Evolutionary conservation across 2,113 vertebrate species (phyloP).

Genomic region (Lota lota): DNA sequence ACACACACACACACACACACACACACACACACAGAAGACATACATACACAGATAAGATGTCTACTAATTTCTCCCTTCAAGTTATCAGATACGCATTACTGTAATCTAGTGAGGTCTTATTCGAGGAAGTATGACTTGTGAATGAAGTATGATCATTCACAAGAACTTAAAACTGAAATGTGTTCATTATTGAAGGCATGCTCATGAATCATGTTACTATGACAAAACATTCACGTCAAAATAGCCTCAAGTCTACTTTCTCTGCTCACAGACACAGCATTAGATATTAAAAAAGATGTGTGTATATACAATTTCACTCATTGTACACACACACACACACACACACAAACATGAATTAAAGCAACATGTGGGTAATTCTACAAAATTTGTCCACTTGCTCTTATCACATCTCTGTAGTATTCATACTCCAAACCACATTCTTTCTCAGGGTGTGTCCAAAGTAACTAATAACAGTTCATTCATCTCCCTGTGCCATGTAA

Average conservation of each 20-base stretch:
- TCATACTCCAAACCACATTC: constrained; percentile 40
- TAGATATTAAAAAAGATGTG: too few species aligned
- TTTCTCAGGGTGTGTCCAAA: constrained; percentile 53
- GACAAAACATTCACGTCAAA: too few species aligned
- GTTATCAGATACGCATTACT: not conserved
- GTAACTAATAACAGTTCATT: constrained; percentile 14
- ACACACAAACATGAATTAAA: not conserved
- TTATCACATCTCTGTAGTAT: constrained; percentile 39
- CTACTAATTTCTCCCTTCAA: not conserved
- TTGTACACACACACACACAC: not conserved
- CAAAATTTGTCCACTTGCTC: constrained; percentile 26
- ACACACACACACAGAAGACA: constrained; percentile 18
- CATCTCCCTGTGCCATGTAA: not conserved
- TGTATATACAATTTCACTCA: not conserved
- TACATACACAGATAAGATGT: not conserved
- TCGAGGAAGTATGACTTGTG: too few species aligned
- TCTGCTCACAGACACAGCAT: too few species aligned
- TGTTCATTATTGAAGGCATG: too few species aligned
- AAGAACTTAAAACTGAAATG: too few species aligned
- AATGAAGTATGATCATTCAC: too few species aligned
- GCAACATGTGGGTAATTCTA: not conserved
- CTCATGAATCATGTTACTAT: too few species aligned
- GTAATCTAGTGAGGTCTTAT: not conserved
- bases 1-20: too few species aligned
- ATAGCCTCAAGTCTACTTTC: too few species aligned